Conservation (phyloP, 64 coral and sea anemone species). For the Pachyseris speciosa region DNA sequence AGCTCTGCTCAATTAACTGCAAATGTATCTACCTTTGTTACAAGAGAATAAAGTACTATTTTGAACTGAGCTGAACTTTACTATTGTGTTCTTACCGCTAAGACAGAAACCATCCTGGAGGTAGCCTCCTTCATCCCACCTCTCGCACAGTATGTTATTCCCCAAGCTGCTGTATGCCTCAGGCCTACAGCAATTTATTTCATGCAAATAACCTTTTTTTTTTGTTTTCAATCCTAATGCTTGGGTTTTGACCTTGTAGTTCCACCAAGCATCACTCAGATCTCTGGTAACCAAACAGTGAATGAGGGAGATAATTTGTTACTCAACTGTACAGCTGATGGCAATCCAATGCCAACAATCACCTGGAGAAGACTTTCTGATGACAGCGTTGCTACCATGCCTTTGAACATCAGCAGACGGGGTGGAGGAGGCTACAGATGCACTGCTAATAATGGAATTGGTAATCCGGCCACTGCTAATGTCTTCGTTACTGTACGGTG, state of each 20-base stretch:
- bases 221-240: too few relatives aligned
- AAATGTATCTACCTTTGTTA: too few relatives aligned
- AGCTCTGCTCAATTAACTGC: too few relatives aligned
- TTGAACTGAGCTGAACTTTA: too few relatives aligned
- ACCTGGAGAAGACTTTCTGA: conserved; percentile 16
- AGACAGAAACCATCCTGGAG: too few relatives aligned
- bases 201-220: too few relatives aligned
- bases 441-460: conserved; percentile 39
- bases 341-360: conserved; percentile 24
- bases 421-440: conserved; percentile 26
- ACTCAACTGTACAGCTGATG: neutral
- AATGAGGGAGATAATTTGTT: neutral
- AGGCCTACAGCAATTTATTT: too few relatives aligned
- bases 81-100: too few relatives aligned
- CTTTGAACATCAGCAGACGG: neutral
- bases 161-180: too few relatives aligned
- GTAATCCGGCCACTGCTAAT: neutral
- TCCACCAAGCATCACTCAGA: conserved; percentile 6
- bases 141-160: too few relatives aligned
- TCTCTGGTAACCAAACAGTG: neutral
- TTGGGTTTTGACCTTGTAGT: neutral
- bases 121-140: too few relatives aligned
- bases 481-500: conserved; percentile 22
- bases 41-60: too few relatives aligned
- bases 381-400: neutral